These are phyloP conservation scores for Orthosia cruda DNA, from an alignment of 2,888 invertebrate genomes.

Conservation along the genomic window DNA sequence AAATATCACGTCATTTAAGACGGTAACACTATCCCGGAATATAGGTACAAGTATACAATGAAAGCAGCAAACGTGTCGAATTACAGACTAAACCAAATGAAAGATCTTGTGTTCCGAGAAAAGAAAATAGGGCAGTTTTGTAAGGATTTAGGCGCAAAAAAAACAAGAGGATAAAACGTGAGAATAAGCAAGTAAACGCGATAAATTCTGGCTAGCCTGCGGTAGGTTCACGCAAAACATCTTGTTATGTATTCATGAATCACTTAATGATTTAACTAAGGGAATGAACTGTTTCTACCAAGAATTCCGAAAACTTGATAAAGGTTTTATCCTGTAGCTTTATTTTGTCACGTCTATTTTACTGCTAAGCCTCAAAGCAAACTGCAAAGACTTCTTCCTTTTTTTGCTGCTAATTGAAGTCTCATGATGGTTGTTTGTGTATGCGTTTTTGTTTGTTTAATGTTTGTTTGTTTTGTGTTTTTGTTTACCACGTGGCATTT, in stretches of 20 bases:
- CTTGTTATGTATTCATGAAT: slow-evolving; percentile 54
- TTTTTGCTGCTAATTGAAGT: background rate
- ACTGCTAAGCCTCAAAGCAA: background rate
- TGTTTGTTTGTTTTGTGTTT: no score
- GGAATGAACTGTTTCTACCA: slow-evolving; percentile 29
- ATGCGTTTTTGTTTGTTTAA: no score
- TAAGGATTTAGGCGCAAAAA: slow-evolving; percentile 42
- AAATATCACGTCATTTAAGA: slow-evolving; percentile 26
- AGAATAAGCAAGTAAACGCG: slow-evolving; percentile 39
- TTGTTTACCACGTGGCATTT: no score
- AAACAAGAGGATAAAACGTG: slow-evolving; percentile 39
- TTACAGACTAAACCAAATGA: slow-evolving; percentile 44
- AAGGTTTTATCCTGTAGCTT: background rate
- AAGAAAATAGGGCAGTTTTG: slow-evolving; percentile 36
- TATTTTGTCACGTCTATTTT: background rate
- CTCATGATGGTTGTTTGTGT: no score
- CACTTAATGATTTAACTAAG: slow-evolving; percentile 43
- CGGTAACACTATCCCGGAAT: slow-evolving; percentile 39
- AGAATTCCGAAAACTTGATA: background rate
- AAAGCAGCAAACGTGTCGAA: slow-evolving; percentile 34
- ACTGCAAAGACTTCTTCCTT: background rate
- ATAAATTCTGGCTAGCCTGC: slow-evolving; percentile 46
- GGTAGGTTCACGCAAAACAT: slow-evolving; percentile 21
- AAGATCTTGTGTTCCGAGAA: slow-evolving; percentile 8
- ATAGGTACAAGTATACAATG: slow-evolving; percentile 24